Evolutionary conservation across 2,888 invertebrate genomes (phyloP).

Genomic region (Reticulitermes lucifugus): DNA sequence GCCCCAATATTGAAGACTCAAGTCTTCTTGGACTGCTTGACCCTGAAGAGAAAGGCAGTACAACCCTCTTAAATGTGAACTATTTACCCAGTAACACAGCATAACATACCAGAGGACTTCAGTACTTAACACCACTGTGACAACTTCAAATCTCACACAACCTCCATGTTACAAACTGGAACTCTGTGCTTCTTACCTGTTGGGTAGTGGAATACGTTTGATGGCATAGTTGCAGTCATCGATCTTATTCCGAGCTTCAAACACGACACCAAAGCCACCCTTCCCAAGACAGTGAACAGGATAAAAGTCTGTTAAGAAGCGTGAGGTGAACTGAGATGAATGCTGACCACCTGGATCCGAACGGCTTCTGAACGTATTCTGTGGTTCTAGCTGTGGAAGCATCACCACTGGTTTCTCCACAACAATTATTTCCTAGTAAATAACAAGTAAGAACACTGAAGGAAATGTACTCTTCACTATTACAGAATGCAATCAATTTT

Average conservation of each 20-base stretch:
- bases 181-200: slow-evolving; percentile 65
- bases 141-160: too few relatives aligned
- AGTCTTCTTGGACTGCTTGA: too few relatives aligned
- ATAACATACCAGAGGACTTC: too few relatives aligned
- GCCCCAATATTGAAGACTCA: too few relatives aligned
- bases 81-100: too few relatives aligned
- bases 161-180: too few relatives aligned
- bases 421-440: slow-evolving; percentile 61
- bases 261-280: slow-evolving; percentile 97
- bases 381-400: slow-evolving; percentile 58
- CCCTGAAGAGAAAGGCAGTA: too few relatives aligned
- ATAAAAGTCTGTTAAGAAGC: slow-evolving; percentile 89
- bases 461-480: slow-evolving; percentile 16
- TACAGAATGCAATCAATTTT: too few relatives aligned
- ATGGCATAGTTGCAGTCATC: slow-evolving; percentile 96
- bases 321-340: slow-evolving; percentile 64
- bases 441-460: neutral
- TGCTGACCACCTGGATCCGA: slow-evolving; percentile 60
- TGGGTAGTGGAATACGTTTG: slow-evolving; percentile 91
- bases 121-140: too few relatives aligned
- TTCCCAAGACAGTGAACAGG: slow-evolving; percentile 82
- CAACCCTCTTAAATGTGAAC: too few relatives aligned
- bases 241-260: slow-evolving; percentile 92
- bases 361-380: slow-evolving; percentile 56
- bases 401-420: slow-evolving; percentile 62